Evolutionary conservation across 2,888 invertebrate species (phyloP).

Genomic region (Molorchus minor): DNA sequence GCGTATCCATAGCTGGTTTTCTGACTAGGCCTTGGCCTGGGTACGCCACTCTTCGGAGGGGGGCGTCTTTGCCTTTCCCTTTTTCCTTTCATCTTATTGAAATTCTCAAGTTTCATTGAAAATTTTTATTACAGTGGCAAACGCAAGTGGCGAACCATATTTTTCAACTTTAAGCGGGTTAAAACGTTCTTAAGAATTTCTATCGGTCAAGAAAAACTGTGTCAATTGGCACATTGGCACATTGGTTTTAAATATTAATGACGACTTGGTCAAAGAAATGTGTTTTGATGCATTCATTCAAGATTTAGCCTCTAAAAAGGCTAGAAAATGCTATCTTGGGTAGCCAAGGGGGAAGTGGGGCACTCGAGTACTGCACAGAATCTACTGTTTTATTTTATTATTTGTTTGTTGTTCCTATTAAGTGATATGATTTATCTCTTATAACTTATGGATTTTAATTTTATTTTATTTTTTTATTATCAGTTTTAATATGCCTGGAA

Average conservation of each 20-base stretch:
- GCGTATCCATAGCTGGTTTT: too few species aligned
- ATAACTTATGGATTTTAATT: background rate
- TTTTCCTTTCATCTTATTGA: background rate
- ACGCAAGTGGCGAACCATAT: background rate
- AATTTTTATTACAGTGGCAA: background rate
- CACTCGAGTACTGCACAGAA: background rate
- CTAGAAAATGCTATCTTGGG: background rate
- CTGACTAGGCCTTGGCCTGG: background rate
- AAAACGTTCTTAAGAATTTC: background rate
- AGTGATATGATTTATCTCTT: constrained; percentile 1
- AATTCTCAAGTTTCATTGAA: background rate
- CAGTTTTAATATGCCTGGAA: background rate
- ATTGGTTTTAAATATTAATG: too few species aligned
- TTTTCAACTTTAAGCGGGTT: background rate
- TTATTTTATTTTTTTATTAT: background rate
- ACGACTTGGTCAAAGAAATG: background rate
- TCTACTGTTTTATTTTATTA: background rate
- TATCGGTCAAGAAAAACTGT: too few species aligned
- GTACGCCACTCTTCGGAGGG: background rate
- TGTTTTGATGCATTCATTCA: background rate
- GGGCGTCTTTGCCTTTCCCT: too few species aligned
- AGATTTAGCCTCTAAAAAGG: background rate
- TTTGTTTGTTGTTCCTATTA: background rate
- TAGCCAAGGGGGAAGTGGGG: background rate
- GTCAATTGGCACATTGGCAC: too few species aligned